These are phyloP conservation scores for Strix uralensis DNA, from an alignment of 2,113 vertebrate species.

Conservation along the genomic window DNA sequence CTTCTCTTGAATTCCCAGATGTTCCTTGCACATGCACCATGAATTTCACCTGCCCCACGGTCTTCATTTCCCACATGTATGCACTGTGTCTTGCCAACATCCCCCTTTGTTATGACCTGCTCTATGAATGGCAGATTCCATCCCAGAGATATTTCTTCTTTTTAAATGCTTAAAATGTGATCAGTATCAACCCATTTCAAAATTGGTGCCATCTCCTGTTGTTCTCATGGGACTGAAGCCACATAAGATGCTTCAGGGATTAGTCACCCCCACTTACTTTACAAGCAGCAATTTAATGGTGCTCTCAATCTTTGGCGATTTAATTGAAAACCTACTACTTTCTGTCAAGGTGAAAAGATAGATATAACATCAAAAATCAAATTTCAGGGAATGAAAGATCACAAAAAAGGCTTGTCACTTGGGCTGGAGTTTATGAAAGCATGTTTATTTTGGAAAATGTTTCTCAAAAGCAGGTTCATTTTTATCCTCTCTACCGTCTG, in stretches of 20 bases:
- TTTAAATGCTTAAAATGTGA: not conserved
- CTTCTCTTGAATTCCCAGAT: not conserved
- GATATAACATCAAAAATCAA: not conserved
- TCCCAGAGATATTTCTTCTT: not conserved
- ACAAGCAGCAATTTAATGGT: not conserved
- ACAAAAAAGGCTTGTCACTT: not conserved
- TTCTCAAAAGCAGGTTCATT: conserved; percentile 18
- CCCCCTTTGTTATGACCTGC: not conserved
- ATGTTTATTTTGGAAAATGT: conserved; percentile 16
- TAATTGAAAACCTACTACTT: not conserved
- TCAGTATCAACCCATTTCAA: not conserved
- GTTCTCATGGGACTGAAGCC: not conserved
- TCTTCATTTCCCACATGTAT: not conserved
- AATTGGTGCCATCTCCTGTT: not conserved
- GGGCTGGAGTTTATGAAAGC: not conserved
- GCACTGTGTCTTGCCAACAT: not conserved
- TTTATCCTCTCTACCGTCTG: not conserved
- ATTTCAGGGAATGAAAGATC: not conserved
- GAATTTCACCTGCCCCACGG: not conserved
- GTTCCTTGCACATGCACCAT: not conserved
- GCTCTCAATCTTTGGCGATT: not conserved
- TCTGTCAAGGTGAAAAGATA: not conserved
- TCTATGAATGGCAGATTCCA: not conserved
- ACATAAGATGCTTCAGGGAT: not conserved
- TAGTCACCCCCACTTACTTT: not conserved